A percentile compares a stretch with the other conserved stretches of the same genome.
These are phyloP conservation scores for Tinea pellionella DNA, from an alignment of 2,888 invertebrate genomes.

Conservation along the genomic window DNA sequence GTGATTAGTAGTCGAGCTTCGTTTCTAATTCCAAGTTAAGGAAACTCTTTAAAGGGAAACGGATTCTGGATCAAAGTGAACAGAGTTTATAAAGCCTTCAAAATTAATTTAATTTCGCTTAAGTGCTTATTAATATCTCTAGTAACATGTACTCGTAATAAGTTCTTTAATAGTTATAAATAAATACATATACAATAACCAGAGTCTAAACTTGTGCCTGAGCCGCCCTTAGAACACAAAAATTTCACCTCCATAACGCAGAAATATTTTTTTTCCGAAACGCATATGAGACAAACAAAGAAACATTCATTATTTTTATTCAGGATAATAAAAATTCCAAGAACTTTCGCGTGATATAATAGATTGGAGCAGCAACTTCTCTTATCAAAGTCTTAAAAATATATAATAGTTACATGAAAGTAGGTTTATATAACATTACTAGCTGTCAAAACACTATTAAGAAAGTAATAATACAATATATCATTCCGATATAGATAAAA, in stretches of 20 bases:
- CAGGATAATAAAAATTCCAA: too few species aligned
- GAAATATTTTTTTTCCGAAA: too few species aligned
- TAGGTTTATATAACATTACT: constrained; percentile 12
- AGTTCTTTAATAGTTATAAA: too few species aligned
- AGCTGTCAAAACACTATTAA: constrained; percentile 3
- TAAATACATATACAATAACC: too few species aligned
- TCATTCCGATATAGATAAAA: neutral
- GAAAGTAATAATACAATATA: neutral
- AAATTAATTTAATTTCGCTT: constrained; percentile 23
- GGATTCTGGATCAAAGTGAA: constrained; percentile 20
- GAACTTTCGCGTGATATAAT: too few species aligned
- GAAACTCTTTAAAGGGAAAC: constrained; percentile 15
- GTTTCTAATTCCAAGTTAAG: constrained; percentile 14
- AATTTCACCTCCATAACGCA: too few species aligned
- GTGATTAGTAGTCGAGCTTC: constrained; percentile 17
- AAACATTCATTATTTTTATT: too few species aligned
- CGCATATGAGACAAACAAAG: too few species aligned
- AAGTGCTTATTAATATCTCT: constrained; percentile 14
- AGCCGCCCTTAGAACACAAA: too few species aligned
- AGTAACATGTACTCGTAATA: constrained; percentile 13
- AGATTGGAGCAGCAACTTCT: too few species aligned
- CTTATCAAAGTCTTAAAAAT: too few species aligned
- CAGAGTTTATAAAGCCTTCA: constrained; percentile 22
- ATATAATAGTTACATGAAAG: neutral
- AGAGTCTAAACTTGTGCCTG: too few species aligned